Conservation (phyloP, 2,113 vertebrate genomes). For the Varanus komodoensis region DNA sequence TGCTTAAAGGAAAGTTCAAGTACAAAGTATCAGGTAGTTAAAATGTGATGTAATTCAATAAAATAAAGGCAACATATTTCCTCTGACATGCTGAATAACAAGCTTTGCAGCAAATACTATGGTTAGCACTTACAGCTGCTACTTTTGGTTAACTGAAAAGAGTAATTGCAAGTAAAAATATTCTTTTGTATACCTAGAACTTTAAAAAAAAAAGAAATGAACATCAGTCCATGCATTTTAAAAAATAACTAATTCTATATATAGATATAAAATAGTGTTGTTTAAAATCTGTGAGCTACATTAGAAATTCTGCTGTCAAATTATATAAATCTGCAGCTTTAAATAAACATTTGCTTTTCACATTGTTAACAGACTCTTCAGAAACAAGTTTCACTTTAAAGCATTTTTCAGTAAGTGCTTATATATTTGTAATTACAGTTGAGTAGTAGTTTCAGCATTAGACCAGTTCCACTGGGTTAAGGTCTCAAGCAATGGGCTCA, state of each 20-base stretch:
- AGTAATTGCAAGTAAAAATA: fast-evolving
- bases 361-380: not conserved
- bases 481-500: not conserved
- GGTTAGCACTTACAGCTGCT: not conserved
- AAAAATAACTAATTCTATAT: not conserved
- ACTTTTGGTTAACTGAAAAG: slow-evolving; percentile 9
- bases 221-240: not conserved
- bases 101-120: not conserved
- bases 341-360: not conserved
- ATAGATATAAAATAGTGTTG: not conserved
- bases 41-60: not conserved
- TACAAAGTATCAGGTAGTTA: slow-evolving; percentile 5
- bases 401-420: not conserved
- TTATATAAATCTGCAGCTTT: not conserved
- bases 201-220: not conserved
- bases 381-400: not conserved
- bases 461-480: not conserved
- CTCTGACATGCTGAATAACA: not conserved
- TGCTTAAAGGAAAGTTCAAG: slow-evolving; percentile 60
- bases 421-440: not conserved
- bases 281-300: not conserved
- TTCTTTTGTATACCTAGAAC: fast-evolving
- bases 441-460: not conserved
- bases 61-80: not conserved
- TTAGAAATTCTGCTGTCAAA: not conserved